These are phyloP conservation scores for Tupaia tana DNA, from an alignment of 2,113 vertebrate genomes.

Conservation along the genomic window DNA sequence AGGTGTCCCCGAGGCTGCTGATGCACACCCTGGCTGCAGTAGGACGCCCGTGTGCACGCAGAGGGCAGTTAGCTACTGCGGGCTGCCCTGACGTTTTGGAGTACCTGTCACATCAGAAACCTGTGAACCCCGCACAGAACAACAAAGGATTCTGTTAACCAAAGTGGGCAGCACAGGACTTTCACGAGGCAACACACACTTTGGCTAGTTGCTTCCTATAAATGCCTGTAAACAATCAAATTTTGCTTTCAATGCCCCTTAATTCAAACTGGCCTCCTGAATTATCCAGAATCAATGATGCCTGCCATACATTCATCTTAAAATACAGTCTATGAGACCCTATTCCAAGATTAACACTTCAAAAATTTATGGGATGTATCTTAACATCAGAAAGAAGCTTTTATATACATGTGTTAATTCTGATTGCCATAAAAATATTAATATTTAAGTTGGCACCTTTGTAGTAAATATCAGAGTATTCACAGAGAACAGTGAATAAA, in stretches of 20 bases:
- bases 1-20: background rate
- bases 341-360: conserved; percentile 36
- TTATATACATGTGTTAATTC: background rate
- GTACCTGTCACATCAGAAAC: background rate
- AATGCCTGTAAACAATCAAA: background rate
- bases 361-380: background rate
- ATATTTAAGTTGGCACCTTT: background rate
- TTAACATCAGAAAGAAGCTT: conserved; percentile 40
- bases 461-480: background rate
- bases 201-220: background rate
- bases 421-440: conserved; percentile 43
- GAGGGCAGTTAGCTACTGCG: fast-evolving
- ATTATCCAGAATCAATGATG: background rate
- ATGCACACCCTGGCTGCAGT: fast-evolving
- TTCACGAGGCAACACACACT: background rate
- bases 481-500: background rate
- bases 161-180: background rate
- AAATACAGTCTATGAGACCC: background rate
- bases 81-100: background rate
- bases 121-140: background rate
- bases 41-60: background rate
- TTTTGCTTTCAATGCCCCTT: background rate
- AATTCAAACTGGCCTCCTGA: background rate
- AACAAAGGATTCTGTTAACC: background rate
- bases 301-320: background rate